Evolutionary conservation across 1,140 invertebrate genomes (phyloP).

Genomic region (Glomeris maerens): DNA sequence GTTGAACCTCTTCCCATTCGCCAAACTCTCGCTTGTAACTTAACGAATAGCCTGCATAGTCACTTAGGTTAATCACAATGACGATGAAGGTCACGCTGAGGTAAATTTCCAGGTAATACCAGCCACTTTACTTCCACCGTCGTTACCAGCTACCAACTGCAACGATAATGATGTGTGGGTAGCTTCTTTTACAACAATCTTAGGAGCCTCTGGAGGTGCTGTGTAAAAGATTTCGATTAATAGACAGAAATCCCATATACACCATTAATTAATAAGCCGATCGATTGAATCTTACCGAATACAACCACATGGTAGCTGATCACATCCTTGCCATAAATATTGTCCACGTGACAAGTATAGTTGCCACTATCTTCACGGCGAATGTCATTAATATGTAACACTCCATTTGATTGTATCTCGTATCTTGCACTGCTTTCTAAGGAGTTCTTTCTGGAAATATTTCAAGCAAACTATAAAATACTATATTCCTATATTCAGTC

Average conservation of each 20-base stretch:
- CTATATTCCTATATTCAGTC: not conserved
- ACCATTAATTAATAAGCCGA: too few relatives aligned
- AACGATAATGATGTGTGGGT: too few relatives aligned
- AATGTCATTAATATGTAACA: constrained; percentile 44
- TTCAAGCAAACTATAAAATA: not conserved
- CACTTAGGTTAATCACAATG: too few relatives aligned
- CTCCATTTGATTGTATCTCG: constrained; percentile 36
- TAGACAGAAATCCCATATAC: too few relatives aligned
- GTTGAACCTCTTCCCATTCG: constrained; percentile 52
- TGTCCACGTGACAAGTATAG: constrained; percentile 65
- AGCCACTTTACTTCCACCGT: too few relatives aligned
- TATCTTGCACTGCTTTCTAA: not conserved
- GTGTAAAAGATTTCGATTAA: too few relatives aligned
- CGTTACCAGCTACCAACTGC: too few relatives aligned
- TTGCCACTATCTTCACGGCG: constrained; percentile 60
- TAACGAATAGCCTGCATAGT: constrained; percentile 76
- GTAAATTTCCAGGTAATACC: too few relatives aligned
- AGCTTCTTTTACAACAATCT: too few relatives aligned
- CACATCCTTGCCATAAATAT: constrained; percentile 63
- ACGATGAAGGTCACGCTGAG: too few relatives aligned
- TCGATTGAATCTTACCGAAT: too few relatives aligned
- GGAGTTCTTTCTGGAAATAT: not conserved
- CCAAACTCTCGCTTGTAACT: constrained; percentile 86
- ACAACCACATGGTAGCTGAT: constrained; percentile 59
- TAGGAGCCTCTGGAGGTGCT: too few relatives aligned